Evolutionary conservation across 1,140 invertebrate species (phyloP), one percentile per base, ranked within the genome.

Genomic region (Drosophila tropicalis): DNA sequence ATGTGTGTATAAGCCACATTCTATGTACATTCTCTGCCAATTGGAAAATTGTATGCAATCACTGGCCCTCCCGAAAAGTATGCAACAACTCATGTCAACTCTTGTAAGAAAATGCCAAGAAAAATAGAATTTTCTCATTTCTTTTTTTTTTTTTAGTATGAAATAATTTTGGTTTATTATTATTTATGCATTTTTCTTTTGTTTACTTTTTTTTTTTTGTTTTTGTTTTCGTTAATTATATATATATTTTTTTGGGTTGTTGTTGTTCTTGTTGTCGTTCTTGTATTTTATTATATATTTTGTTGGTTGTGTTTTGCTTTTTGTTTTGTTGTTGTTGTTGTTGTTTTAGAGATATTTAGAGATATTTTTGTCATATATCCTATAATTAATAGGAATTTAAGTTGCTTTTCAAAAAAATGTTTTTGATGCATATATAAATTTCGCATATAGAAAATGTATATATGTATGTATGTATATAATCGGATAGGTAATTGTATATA

Each of bases 321-420:
- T 57, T 34, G 22, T n/a, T n/a, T 25, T 25, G 7, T 7, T 57
- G 34, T 58, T 57, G n/a, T n/a, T n/a, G 22, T 25, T 25, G 7
- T 7, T 57, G 34, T 58, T 57, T 57, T 76, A 84, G 82, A 81
- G 78, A 87, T 87, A 79, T 86, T 89, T 81, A 84, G 75, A 82
- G 79, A 87, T 89, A 86, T 84, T 84, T 29, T 79, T 60, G 36
- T 60, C 40, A 60, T 67, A 67, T 60, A 73, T 76, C 79, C 84
- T 89, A 89, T 89, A 89, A 89, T 89, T 89, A 89, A 89, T 89
- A 89, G 84, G 84, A 89, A 89, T 89, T 89, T 78, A 89, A 89
- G 84, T 89, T 89, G 80, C 84, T 70, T 58, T 89, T 89, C 74
- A 89, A 89, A 89, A 89, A 89, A 87, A 89, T 70, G 72, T 74